These are phyloP conservation scores for Drosophila sordidapex DNA, from an alignment of 2,888 invertebrate genomes.

Conservation along the genomic window DNA sequence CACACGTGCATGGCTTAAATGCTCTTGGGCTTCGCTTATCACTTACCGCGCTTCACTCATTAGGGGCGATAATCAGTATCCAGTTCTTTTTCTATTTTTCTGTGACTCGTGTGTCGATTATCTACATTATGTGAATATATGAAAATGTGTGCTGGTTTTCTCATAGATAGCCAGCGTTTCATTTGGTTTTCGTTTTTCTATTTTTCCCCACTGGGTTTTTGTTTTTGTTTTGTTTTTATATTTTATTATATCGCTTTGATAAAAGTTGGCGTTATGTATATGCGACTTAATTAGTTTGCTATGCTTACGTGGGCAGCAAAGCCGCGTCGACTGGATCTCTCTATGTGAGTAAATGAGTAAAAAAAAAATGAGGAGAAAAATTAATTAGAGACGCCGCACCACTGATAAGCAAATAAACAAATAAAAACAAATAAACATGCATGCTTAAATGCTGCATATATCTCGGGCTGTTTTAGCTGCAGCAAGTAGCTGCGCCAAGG, in stretches of 20 bases:
- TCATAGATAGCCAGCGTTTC: constrained; percentile 54
- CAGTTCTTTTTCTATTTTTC: constrained; percentile 30
- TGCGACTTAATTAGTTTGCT: constrained; percentile 76
- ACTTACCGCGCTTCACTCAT: constrained; percentile 60
- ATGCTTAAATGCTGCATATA: background rate
- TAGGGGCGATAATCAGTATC: constrained; percentile 64
- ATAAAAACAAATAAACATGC: constrained; percentile 53
- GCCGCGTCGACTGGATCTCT: constrained; percentile 57
- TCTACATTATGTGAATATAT: constrained; percentile 35
- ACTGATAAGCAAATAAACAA: constrained; percentile 73
- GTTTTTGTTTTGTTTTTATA: constrained; percentile 35
- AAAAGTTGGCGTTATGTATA: constrained; percentile 71
- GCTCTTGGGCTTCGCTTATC: constrained; percentile 55
- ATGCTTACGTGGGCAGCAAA: constrained; percentile 63
- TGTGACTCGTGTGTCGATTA: constrained; percentile 48
- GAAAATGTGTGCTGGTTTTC: constrained; percentile 30
- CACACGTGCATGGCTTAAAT: constrained; percentile 64
- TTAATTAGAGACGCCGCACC: constrained; percentile 72
- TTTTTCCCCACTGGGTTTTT: constrained; percentile 27
- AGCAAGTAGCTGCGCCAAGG: constrained; percentile 18
- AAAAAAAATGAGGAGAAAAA: constrained; percentile 40
- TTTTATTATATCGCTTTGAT: constrained; percentile 66
- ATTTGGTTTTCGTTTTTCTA: constrained; percentile 27
- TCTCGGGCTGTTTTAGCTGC: constrained; percentile 21
- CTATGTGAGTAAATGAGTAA: constrained; percentile 9